Percentiles rank a stretch among this genome's conserved stretches.
These are phyloP conservation scores for Telmatherina bonti DNA, from an alignment of 2,797 vertebrate genomes.

Conservation along the genomic window DNA sequence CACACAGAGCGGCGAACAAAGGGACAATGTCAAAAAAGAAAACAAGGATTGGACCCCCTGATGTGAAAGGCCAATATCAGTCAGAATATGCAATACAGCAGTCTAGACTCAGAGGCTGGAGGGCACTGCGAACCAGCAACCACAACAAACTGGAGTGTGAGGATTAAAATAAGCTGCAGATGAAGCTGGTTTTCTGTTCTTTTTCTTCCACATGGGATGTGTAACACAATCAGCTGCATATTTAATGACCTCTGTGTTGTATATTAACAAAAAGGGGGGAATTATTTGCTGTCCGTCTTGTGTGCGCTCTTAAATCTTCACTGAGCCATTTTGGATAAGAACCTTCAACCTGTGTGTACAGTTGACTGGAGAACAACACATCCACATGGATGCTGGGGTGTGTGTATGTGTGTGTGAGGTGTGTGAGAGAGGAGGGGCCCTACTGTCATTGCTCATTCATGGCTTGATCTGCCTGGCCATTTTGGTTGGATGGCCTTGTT, in stretches of 20 bases:
- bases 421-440: constrained; percentile 59
- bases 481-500: constrained; percentile 69
- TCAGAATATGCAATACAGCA: constrained; percentile 6
- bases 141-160: background rate
- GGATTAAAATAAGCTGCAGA: background rate
- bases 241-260: background rate
- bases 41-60: constrained; percentile 15
- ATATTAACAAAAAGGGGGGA: background rate
- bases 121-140: background rate
- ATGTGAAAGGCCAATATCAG: constrained; percentile 13
- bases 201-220: too few species aligned
- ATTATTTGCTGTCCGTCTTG: too few species aligned
- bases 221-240: too few species aligned
- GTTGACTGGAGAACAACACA: constrained; percentile 51
- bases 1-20: constrained; percentile 37
- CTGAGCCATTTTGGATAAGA: constrained; percentile 18
- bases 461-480: constrained; percentile 66
- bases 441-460: constrained; percentile 75
- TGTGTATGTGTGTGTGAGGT: constrained; percentile 12
- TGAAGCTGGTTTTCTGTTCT: background rate
- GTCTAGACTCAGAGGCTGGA: background rate
- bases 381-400: constrained; percentile 56
- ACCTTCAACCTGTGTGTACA: constrained; percentile 1
- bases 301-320: too few species aligned
- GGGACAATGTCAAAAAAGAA: constrained; percentile 14